phyloP scores from a whole-genome alignment of 2,113 vertebrate genomes.

The Anolis carolinensis region DNA sequence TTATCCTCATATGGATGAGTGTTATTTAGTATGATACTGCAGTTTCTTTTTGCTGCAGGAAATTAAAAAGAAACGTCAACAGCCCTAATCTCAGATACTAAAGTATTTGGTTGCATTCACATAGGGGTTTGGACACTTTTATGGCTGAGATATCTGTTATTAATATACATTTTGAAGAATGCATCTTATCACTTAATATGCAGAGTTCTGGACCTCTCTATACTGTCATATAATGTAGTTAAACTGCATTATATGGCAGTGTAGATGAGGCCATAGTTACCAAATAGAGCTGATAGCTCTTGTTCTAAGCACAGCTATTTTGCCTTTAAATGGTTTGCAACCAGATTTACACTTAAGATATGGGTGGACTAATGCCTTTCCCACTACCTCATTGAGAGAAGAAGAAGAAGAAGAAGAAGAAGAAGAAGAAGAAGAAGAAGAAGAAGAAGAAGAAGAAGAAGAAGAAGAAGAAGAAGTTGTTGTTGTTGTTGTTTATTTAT shows the following conservation, averaged over 20 bases:
- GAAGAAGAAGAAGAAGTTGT: too few relatives aligned
- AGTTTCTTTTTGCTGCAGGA: conserved; percentile 30
- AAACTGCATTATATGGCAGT: too few relatives aligned
- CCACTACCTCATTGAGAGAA: not conserved
- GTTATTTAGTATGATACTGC: not conserved
- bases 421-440: too few relatives aligned
- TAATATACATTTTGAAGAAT: conserved; percentile 7
- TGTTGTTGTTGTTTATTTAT: too few relatives aligned
- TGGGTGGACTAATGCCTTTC: not conserved
- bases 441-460: too few relatives aligned
- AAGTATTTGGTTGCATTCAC: not conserved
- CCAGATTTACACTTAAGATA: conserved; percentile 36
- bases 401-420: too few relatives aligned
- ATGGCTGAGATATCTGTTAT: conserved; percentile 21
- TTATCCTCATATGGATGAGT: not conserved
- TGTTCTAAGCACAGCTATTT: not conserved
- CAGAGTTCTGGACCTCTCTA: not conserved
- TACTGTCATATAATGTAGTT: too few relatives aligned
- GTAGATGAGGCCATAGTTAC: not conserved
- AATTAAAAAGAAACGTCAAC: not conserved
- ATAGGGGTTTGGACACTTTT: not conserved
- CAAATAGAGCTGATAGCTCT: conserved; percentile 9
- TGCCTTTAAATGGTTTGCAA: not conserved
- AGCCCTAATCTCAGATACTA: not conserved
- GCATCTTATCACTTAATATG: not conserved